Conservation (phyloP, 2,888 invertebrate species). For the Aphrophora alni region DNA sequence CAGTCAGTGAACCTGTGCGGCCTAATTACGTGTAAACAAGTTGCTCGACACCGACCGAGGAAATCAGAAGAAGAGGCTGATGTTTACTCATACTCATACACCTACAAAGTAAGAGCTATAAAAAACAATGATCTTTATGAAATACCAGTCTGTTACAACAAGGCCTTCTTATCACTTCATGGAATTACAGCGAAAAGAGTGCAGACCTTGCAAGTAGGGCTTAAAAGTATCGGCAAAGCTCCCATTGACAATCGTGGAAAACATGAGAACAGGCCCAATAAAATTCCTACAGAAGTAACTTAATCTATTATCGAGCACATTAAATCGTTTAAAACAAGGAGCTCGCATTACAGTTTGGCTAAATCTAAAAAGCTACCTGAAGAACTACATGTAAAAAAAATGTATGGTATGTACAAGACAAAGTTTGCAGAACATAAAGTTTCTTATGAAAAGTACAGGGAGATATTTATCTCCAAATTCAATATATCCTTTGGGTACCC, state of each 20-base stretch:
- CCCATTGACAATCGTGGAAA: background rate
- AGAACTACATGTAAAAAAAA: background rate
- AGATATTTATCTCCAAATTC: constrained; percentile 35
- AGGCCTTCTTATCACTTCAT: constrained; percentile 7
- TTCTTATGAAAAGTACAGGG: constrained; percentile 28
- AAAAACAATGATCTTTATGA: background rate
- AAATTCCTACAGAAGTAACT: background rate
- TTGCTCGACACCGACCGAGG: constrained; percentile 14
- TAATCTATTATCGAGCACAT: constrained; percentile 3
- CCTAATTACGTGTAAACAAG: constrained; percentile 11
- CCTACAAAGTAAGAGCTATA: constrained; percentile 14
- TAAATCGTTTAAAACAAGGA: constrained; percentile 4
- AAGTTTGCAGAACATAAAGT: constrained; percentile 9
- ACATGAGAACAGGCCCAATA: background rate
- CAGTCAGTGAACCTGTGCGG: constrained; percentile 19
- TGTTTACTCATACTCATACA: background rate
- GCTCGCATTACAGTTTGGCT: background rate
- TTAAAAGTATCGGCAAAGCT: background rate
- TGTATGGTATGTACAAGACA: background rate
- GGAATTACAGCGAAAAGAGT: constrained; percentile 20
- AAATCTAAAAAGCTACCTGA: background rate
- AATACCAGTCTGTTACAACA: constrained; percentile 18
- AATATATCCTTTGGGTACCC: constrained; percentile 39
- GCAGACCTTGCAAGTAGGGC: constrained; percentile 3
- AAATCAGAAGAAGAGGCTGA: constrained; percentile 14